These are phyloP conservation scores for Melinaea marsaeus DNA, from an alignment of 2,888 invertebrate genomes.

Conservation along the genomic window DNA sequence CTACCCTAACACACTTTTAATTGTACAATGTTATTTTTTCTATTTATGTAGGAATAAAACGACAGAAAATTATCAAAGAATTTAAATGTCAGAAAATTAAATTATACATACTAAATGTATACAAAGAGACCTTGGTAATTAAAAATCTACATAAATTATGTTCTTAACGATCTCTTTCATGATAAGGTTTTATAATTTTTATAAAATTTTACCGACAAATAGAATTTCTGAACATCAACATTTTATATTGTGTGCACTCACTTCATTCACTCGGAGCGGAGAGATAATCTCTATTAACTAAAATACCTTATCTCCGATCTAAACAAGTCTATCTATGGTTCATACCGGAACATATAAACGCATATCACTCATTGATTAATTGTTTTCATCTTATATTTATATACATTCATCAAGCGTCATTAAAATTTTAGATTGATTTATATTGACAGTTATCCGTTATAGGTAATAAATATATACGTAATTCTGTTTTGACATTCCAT, in stretches of 20 bases:
- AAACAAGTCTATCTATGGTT: background rate
- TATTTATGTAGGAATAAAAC: too few species aligned
- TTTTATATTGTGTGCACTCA: background rate
- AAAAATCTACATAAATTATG: too few species aligned
- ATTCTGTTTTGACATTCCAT: slow-evolving; percentile 7
- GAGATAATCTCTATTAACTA: background rate
- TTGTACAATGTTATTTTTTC: too few species aligned
- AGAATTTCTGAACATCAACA: too few species aligned
- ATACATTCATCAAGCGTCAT: slow-evolving; percentile 2
- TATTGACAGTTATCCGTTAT: slow-evolving; percentile 14
- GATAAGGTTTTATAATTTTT: too few species aligned
- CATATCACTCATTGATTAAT: slow-evolving; percentile 14
- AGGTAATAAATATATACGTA: slow-evolving; percentile 11
- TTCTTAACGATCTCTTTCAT: too few species aligned
- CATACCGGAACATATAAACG: background rate
- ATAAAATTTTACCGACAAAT: too few species aligned
- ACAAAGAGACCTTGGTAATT: too few species aligned
- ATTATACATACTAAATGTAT: too few species aligned
- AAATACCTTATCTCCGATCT: slow-evolving; percentile 1
- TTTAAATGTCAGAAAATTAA: too few species aligned
- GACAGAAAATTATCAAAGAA: too few species aligned
- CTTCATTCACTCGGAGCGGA: background rate
- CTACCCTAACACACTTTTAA: too few species aligned
- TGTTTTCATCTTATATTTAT: slow-evolving; percentile 8
- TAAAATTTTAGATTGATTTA: slow-evolving; percentile 14